Conservation (phyloP, 2,888 invertebrate genomes). For the Andrena flavipes region DNA sequence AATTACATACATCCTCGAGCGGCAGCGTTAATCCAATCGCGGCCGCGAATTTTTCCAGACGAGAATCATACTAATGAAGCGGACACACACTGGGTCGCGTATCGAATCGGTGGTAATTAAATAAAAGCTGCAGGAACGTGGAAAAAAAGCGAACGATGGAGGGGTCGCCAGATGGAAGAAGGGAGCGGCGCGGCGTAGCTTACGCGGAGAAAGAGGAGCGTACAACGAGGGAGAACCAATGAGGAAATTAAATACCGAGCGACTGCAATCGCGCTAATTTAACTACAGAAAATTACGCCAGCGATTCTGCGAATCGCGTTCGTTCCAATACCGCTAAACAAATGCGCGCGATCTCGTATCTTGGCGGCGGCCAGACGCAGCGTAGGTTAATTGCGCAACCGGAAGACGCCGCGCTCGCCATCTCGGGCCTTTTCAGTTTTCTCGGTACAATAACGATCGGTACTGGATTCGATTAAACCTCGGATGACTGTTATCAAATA, state of each 20-base stretch:
- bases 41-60: conserved; percentile 36
- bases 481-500: neutral
- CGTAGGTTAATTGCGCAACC: conserved; percentile 39
- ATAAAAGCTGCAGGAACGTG: conserved; percentile 50
- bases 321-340: conserved; percentile 56
- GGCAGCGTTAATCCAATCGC: conserved; percentile 40
- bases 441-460: conserved; percentile 68
- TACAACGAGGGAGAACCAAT: conserved; percentile 26
- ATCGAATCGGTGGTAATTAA: conserved; percentile 55
- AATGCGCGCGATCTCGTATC: conserved; percentile 10
- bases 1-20: conserved; percentile 15
- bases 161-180: neutral
- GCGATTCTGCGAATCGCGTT: conserved; percentile 51
- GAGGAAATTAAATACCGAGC: conserved; percentile 56
- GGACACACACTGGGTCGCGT: conserved; percentile 35
- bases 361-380: conserved; percentile 6
- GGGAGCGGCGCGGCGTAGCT: conserved; percentile 1
- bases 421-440: conserved; percentile 59
- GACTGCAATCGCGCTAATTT: conserved; percentile 64
- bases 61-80: conserved; percentile 50
- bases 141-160: conserved; percentile 28
- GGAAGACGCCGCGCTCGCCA: conserved; percentile 27
- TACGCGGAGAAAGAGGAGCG: neutral
- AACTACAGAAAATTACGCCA: conserved; percentile 60
- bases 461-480: conserved; percentile 59